Percentiles rank a stretch among this genome's conserved stretches.
These are phyloP conservation scores for Anolis sagrei DNA, from an alignment of 2,113 vertebrate species.

Conservation along the genomic window DNA sequence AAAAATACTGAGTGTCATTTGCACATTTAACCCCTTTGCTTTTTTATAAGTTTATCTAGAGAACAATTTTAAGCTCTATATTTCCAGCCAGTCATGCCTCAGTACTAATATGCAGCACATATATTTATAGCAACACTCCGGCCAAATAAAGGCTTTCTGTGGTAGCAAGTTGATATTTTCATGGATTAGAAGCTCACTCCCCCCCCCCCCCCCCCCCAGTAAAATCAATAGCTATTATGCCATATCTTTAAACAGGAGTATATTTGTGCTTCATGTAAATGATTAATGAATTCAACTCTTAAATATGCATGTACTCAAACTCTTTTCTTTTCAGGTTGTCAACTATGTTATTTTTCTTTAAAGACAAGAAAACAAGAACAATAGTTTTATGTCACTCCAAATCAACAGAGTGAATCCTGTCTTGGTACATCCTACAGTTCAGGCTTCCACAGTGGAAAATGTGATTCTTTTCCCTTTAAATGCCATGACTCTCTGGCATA, in stretches of 20 bases:
- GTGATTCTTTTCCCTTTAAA: not conserved
- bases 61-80: constrained; percentile 47
- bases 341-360: not conserved
- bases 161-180: not conserved
- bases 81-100: constrained; percentile 27
- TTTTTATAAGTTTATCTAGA: constrained; percentile 50
- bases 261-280: not conserved
- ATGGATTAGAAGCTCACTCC: not conserved
- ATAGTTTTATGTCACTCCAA: not conserved
- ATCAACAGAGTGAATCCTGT: not conserved
- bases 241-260: not conserved
- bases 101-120: constrained; percentile 32
- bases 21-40: constrained; percentile 56
- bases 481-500: too few species aligned
- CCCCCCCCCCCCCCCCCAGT: not conserved
- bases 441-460: not conserved
- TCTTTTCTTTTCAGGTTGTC: not conserved
- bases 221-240: not conserved
- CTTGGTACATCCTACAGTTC: not conserved
- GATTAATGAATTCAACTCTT: not conserved
- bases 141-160: not conserved
- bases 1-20: constrained; percentile 50
- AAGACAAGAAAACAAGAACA: not conserved
- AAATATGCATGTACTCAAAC: constrained; percentile 1
- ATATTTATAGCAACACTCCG: constrained; percentile 49